phyloP scores from a whole-genome alignment of 2,113 vertebrate species.

The Pseudolaguvia tuberculata region DNA sequence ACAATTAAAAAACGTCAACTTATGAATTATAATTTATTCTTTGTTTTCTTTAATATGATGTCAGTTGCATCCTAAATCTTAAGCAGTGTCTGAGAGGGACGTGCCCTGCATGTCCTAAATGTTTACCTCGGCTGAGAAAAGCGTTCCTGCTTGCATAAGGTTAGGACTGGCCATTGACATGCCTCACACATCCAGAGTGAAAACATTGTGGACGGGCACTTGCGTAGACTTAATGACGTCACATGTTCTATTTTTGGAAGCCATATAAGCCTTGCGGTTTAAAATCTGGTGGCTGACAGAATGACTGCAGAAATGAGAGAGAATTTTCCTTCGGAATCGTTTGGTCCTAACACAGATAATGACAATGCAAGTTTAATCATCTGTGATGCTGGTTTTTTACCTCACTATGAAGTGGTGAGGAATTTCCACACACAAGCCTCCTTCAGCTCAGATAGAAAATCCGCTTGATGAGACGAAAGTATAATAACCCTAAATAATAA shows the following conservation, averaged over 20 bases:
- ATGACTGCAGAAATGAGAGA: slow-evolving; percentile 3
- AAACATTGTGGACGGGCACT: slow-evolving; percentile 52
- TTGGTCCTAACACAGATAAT: slow-evolving; percentile 15
- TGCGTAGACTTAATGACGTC: slow-evolving; percentile 60
- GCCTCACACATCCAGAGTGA: slow-evolving; percentile 42
- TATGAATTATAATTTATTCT: background rate
- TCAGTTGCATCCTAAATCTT: slow-evolving; percentile 1
- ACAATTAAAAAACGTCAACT: background rate
- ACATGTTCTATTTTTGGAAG: slow-evolving; percentile 65
- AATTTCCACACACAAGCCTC: too few species aligned
- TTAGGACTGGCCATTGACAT: slow-evolving; percentile 38
- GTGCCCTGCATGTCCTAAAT: slow-evolving; percentile 16
- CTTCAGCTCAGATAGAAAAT: too few species aligned
- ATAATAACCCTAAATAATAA: too few species aligned
- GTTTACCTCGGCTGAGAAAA: slow-evolving; percentile 15
- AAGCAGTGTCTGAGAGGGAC: slow-evolving; percentile 4
- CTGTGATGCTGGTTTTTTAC: too few species aligned
- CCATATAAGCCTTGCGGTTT: slow-evolving; percentile 32
- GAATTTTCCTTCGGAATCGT: slow-evolving; percentile 17
- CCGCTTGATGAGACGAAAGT: too few species aligned
- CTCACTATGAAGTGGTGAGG: too few species aligned
- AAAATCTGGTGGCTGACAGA: slow-evolving; percentile 16
- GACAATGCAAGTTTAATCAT: background rate
- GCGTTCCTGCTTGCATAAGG: slow-evolving; percentile 18
- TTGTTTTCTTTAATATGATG: background rate